Conservation (phyloP, 2,797 vertebrate genomes). For the Falco naumanni region DNA sequence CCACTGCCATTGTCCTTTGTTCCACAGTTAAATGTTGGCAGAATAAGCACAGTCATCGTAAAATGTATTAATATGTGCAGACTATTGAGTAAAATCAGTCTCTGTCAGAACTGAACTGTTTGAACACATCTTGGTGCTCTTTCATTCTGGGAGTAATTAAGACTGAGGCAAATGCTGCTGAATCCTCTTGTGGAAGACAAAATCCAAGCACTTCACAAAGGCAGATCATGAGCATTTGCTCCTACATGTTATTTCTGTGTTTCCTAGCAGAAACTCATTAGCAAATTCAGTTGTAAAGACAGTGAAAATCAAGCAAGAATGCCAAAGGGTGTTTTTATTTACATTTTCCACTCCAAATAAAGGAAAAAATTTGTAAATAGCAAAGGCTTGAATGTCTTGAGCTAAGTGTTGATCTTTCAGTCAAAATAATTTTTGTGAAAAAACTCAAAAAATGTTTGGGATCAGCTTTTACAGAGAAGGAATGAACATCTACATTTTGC, state of each 20-base stretch:
- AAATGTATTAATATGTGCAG: neutral
- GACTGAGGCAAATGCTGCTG: neutral
- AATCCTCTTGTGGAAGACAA: neutral
- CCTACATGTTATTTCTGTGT: neutral
- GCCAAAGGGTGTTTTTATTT: neutral
- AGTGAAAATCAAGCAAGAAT: neutral
- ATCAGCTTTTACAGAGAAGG: neutral
- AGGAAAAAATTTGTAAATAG: neutral
- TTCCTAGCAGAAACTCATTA: conserved; percentile 19
- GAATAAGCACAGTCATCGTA: neutral
- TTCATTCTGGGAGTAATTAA: neutral
- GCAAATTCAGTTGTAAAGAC: neutral
- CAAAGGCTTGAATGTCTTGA: neutral
- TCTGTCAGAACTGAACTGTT: neutral
- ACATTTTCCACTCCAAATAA: neutral
- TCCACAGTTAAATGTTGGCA: conserved; percentile 3
- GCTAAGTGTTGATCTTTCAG: neutral
- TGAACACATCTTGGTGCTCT: neutral
- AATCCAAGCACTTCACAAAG: neutral
- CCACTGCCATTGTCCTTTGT: neutral
- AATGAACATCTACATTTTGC: neutral
- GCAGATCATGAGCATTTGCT: neutral
- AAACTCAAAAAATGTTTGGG: neutral
- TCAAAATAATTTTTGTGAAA: neutral
- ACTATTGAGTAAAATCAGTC: neutral